These are phyloP conservation scores for Pelosia muscerda DNA, from an alignment of 2,888 invertebrate genomes.

Conservation along the genomic window DNA sequence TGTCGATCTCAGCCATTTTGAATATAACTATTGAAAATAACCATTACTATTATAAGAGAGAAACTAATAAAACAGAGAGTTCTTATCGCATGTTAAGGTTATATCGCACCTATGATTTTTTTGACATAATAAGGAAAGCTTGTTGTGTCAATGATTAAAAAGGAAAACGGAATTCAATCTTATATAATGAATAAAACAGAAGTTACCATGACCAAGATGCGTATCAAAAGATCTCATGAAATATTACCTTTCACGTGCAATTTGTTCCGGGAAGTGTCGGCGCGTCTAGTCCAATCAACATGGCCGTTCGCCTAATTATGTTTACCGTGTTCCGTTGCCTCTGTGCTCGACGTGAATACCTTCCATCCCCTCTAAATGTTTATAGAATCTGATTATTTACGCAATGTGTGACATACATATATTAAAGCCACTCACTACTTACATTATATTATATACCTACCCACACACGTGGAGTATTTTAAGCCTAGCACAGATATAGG, in stretches of 20 bases:
- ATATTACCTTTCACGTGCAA: conserved; percentile 73
- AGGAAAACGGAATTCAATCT: conserved; percentile 37
- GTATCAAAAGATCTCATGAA: conserved; percentile 69
- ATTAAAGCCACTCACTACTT: conserved; percentile 38
- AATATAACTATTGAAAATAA: conserved; percentile 52
- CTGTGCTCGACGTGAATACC: conserved; percentile 57
- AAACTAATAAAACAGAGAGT: conserved; percentile 36
- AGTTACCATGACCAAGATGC: conserved; percentile 56
- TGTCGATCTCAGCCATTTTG: conserved; percentile 45
- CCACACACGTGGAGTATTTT: conserved; percentile 1
- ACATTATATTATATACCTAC: conserved; percentile 41
- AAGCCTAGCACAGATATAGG: conserved; percentile 29
- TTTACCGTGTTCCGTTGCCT: conserved; percentile 69
- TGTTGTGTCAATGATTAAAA: conserved; percentile 28
- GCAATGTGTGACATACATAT: conserved; percentile 44
- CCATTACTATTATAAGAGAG: conserved; percentile 31
- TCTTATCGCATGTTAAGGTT: conserved; percentile 39
- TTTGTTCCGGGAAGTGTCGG: conserved; percentile 67
- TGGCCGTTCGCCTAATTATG: conserved; percentile 75
- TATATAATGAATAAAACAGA: conserved; percentile 57
- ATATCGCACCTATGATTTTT: conserved; percentile 31
- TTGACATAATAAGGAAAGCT: conserved; percentile 41
- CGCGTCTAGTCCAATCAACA: conserved; percentile 74
- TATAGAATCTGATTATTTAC: conserved; percentile 58
- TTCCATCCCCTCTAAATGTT: conserved; percentile 62